A percentile compares a stretch with the other conserved stretches of the same genome.
phyloP scores from a whole-genome alignment of 2,797 vertebrate species.

The Salarias fasciatus region DNA sequence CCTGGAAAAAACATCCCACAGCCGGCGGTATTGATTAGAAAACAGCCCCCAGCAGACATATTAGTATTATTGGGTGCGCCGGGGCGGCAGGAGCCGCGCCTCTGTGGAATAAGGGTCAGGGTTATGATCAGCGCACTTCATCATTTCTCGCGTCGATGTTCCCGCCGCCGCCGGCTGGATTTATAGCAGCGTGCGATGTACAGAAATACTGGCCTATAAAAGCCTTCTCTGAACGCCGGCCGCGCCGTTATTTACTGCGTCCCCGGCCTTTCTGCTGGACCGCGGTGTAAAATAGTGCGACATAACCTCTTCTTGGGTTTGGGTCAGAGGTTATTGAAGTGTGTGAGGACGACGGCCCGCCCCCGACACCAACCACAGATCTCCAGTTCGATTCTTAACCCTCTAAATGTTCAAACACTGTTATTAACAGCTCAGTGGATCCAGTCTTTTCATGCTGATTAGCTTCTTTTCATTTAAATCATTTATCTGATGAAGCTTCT shows the following conservation, averaged over 20 bases:
- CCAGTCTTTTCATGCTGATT: too few species aligned
- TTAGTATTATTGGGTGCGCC: conserved; percentile 9
- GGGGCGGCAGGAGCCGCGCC: background rate
- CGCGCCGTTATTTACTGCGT: conserved; percentile 8
- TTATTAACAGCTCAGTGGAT: too few species aligned
- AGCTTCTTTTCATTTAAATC: too few species aligned
- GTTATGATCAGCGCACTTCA: conserved; percentile 13
- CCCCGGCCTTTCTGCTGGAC: conserved; percentile 19
- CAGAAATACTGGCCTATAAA: conserved; percentile 33
- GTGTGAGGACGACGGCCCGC: too few species aligned
- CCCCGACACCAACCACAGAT: too few species aligned
- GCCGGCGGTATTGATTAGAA: conserved; percentile 17
- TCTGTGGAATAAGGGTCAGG: conserved; percentile 6
- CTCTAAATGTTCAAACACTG: too few species aligned
- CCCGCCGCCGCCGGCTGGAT: conserved; percentile 4
- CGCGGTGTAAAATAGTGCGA: conserved; percentile 1
- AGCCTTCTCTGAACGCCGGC: background rate
- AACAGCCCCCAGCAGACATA: background rate
- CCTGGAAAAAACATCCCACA: background rate
- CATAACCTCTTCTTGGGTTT: conserved; percentile 3
- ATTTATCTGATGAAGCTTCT: too few species aligned
- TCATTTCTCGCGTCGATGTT: conserved; percentile 13
- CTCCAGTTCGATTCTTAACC: too few species aligned
- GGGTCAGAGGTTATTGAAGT: too few species aligned
- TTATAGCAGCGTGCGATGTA: background rate